phyloP scores from a whole-genome alignment of 2,113 vertebrate genomes.

The Corapipo altera region DNA sequence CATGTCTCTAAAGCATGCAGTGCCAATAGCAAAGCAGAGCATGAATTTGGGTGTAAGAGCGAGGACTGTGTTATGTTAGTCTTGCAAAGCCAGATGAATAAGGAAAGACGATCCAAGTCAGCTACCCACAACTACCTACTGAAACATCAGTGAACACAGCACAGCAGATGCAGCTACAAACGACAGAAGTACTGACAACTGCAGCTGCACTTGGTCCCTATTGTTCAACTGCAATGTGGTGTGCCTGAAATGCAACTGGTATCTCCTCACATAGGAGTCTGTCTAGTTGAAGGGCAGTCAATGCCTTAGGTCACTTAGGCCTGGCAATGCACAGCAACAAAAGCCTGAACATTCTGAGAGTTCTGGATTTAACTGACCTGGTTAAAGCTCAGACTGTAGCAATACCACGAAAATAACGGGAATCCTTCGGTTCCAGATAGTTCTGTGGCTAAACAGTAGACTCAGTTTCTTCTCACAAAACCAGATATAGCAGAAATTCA shows the following conservation, averaged over 20 bases:
- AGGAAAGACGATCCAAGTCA: not conserved
- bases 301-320: not conserved
- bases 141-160: not conserved
- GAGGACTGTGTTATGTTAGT: not conserved
- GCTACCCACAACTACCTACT: not conserved
- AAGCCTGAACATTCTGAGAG: not conserved
- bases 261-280: not conserved
- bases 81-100: not conserved
- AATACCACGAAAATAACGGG: not conserved
- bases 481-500: not conserved
- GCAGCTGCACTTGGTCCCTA: not conserved
- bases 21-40: not conserved
- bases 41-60: not conserved
- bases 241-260: not conserved
- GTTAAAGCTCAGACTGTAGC: not conserved
- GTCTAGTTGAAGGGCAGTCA: not conserved
- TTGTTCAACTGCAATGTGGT: not conserved
- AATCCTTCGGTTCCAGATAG: not conserved
- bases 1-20: not conserved
- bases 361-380: not conserved
- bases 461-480: not conserved
- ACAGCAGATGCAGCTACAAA: not conserved
- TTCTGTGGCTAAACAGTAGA: rapidly evolving
- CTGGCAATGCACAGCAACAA: not conserved
- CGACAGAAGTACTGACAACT: not conserved